Base-by-base conservation (phyloP, 2,888 invertebrate genomes). In the Cryptocheilus praepositus region DNA sequence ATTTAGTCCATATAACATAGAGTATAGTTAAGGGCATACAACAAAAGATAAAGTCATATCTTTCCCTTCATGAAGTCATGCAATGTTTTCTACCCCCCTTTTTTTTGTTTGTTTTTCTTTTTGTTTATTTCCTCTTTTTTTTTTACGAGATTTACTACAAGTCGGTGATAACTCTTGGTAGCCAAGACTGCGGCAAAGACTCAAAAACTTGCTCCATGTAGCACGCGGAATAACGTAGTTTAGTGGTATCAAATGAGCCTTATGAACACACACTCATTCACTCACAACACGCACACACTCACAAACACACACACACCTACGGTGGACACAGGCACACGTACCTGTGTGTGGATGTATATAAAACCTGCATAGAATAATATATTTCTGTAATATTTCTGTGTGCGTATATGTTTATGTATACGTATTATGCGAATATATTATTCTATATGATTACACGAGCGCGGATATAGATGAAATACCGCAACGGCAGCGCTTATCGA, bases 1-100 rank as follows among this genome's bases (percentile, higher is more conserved):
- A 83, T 88, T 88, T 88, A 88, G 88, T 88, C 81, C 81, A 82
- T 86, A 81, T 88, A 88, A 87, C 87, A 86, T 88, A 88, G 88
- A 87, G 75, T 86, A 85, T 88, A 88, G 87, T 87, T 88, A 88
- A 88, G 88, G 83, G 83, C 85, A 85, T 86, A 77, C 77, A 82
- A 83, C 77, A 80, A 79, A 79, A 80, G 83, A 80, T 82, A 81
- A 80, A 71, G 66, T 81, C 71, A 72, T 80, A 70, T 73, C 74
- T 66, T 69, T 71, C 70, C 52, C 75, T 71, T 67, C 76, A 71
- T 62, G 54, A 69, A 67, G 60, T 71, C 61, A 65, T 62, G 58
- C 71, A 67, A 67, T 58, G 60, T 69, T 71, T 74, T 60, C 61
- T 64, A 52, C 63, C n/a, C n/a, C n/a, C n/a, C n/a, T n/a, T n/a